These are phyloP conservation scores for Indri indri DNA, from an alignment of 2,113 vertebrate species.

Conservation along the genomic window DNA sequence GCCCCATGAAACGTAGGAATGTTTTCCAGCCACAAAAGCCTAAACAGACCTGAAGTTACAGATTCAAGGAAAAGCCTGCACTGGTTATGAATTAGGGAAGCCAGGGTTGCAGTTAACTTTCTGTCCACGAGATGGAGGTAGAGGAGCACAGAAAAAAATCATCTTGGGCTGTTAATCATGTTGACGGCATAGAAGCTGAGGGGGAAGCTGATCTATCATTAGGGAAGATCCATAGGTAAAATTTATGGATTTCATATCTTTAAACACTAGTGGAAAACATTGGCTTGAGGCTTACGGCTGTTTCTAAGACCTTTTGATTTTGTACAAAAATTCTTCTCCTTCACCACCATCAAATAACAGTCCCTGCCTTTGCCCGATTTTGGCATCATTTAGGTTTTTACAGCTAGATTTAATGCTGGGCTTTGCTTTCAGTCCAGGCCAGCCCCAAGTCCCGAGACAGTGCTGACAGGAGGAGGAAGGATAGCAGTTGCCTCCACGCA, in stretches of 20 bases:
- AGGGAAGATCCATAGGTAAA: conserved; percentile 20
- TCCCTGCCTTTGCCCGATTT: not conserved
- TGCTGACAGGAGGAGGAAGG: not conserved
- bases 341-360: not conserved
- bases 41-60: not conserved
- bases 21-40: not conserved
- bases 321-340: conserved; percentile 31
- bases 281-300: not conserved
- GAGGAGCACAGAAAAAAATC: conserved; percentile 59
- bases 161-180: not conserved
- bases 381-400: not conserved
- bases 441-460: not conserved
- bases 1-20: not conserved
- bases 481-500: not conserved
- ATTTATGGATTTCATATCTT: conserved; percentile 23
- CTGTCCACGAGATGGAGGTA: conserved; percentile 79
- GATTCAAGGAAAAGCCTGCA: not conserved
- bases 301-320: conserved; percentile 25
- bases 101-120: not conserved
- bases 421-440: not conserved
- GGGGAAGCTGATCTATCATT: not conserved
- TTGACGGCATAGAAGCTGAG: not conserved
- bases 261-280: not conserved
- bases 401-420: not conserved
- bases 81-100: not conserved